Evolutionary conservation across 2,797 vertebrate genomes (phyloP).

Genomic region (Oreochromis mossambicus): DNA sequence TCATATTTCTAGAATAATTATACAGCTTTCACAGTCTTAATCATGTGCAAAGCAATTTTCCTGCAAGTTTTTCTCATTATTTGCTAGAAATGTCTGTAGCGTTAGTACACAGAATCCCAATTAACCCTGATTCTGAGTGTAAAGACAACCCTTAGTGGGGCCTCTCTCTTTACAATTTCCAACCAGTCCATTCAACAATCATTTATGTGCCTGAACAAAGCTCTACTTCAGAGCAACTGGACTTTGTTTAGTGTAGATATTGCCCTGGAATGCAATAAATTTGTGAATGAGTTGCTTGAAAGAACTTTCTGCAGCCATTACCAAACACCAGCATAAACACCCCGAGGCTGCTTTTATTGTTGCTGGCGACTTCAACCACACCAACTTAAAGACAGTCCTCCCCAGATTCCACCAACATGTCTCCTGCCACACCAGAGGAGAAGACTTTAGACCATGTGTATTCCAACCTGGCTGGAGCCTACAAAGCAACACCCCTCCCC

Average conservation of each 20-base stretch:
- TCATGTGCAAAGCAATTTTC: background rate
- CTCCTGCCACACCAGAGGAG: no score
- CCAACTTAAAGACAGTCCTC: no score
- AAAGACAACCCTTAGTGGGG: background rate
- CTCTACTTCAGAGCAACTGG: background rate
- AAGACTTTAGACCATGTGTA: no score
- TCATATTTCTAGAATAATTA: background rate
- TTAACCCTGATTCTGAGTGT: background rate
- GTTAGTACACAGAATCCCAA: background rate
- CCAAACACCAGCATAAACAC: no score
- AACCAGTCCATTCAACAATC: background rate
- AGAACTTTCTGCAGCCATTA: no score
- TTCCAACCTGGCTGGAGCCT: no score
- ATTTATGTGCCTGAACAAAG: slow-evolving; percentile 19
- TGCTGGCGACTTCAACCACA: no score
- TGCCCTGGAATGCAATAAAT: background rate
- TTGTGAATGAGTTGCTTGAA: background rate
- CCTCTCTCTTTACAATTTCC: slow-evolving; percentile 5
- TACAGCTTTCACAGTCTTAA: background rate
- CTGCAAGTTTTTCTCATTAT: background rate
- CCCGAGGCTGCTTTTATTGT: no score
- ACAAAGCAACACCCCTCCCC: no score
- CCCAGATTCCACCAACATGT: no score
- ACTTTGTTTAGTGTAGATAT: background rate
- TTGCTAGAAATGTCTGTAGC: background rate